Conservation (phyloP, 2,888 invertebrate species). For the Scotopteryx bipunctaria region DNA sequence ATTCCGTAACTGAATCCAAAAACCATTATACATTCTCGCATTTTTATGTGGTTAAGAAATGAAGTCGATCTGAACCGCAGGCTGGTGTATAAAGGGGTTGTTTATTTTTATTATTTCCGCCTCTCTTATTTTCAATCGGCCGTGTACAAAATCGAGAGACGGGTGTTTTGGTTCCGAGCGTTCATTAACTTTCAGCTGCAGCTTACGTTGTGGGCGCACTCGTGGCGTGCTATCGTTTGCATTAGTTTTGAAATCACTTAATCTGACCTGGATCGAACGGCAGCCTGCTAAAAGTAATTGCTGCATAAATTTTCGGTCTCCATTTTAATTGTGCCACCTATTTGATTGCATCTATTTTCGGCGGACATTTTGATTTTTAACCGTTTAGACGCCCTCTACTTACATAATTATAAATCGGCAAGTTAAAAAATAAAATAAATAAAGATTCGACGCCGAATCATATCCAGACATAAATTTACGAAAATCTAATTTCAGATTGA, state of each 20-base stretch:
- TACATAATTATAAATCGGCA: background rate
- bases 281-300: slow-evolving; percentile 74
- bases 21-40: slow-evolving; percentile 9
- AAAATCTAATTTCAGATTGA: slow-evolving; percentile 25
- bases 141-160: slow-evolving; percentile 49
- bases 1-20: background rate
- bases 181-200: slow-evolving; percentile 71
- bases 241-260: slow-evolving; percentile 80
- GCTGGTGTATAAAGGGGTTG: slow-evolving; percentile 15
- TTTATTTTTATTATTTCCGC: slow-evolving; percentile 30
- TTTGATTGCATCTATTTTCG: slow-evolving; percentile 35
- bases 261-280: slow-evolving; percentile 78
- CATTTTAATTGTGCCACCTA: slow-evolving; percentile 64
- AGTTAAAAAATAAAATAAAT: too few relatives aligned
- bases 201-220: slow-evolving; percentile 52
- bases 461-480: slow-evolving; percentile 18
- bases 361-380: slow-evolving; percentile 10
- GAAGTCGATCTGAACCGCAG: slow-evolving; percentile 11
- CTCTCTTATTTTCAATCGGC: slow-evolving; percentile 46
- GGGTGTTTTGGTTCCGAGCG: slow-evolving; percentile 51
- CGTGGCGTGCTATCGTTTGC: slow-evolving; percentile 71
- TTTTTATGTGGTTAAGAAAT: slow-evolving; percentile 7
- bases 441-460: slow-evolving; percentile 7
- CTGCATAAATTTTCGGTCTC: slow-evolving; percentile 74
- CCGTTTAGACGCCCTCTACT: background rate